Evolutionary conservation across 1,140 invertebrate genomes (phyloP).

Genomic region (Drosophila athabasca): DNA sequence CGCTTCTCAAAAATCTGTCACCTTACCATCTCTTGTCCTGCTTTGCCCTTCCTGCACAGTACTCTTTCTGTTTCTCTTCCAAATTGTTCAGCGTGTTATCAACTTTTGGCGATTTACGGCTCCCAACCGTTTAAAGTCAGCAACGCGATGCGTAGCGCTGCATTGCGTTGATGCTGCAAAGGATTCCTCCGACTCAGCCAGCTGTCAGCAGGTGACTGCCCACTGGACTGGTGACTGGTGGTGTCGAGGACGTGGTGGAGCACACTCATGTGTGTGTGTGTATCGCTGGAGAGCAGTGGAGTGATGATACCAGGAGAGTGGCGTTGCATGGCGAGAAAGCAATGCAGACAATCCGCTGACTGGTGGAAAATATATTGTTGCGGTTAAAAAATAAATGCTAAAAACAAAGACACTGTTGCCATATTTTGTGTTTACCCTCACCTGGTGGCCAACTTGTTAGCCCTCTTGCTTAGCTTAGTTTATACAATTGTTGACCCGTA

Average conservation of each 20-base stretch:
- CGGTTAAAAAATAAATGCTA: no score
- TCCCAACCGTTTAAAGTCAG: conserved; percentile 43
- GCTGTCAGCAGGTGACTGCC: conserved; percentile 53
- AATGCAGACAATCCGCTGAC: no score
- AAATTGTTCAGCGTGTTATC: conserved; percentile 45
- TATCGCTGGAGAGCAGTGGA: conserved; percentile 36
- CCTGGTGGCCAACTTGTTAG: no score
- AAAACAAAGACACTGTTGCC: conserved; percentile 40
- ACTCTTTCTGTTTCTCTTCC: no score
- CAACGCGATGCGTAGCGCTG: conserved; percentile 41
- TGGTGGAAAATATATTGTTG: no score
- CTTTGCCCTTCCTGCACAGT: background rate
- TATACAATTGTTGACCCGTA: no score
- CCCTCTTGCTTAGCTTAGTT: no score
- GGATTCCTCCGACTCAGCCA: conserved; percentile 28
- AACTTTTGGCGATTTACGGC: conserved; percentile 23
- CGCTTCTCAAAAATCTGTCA: conserved; percentile 21
- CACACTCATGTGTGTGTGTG: conserved; percentile 28
- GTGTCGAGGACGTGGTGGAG: conserved; percentile 15
- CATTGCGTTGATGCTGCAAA: conserved; percentile 45
- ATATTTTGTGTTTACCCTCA: conserved; percentile 21
- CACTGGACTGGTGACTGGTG: conserved; percentile 9
- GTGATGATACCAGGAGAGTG: no score
- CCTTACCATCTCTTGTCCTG: conserved; percentile 20
- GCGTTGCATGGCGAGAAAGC: no score